Percentiles rank a stretch among this genome's conserved stretches.
Conservation (phyloP, 1,140 invertebrate species). For the Dolichoris vasculosae region DNA sequence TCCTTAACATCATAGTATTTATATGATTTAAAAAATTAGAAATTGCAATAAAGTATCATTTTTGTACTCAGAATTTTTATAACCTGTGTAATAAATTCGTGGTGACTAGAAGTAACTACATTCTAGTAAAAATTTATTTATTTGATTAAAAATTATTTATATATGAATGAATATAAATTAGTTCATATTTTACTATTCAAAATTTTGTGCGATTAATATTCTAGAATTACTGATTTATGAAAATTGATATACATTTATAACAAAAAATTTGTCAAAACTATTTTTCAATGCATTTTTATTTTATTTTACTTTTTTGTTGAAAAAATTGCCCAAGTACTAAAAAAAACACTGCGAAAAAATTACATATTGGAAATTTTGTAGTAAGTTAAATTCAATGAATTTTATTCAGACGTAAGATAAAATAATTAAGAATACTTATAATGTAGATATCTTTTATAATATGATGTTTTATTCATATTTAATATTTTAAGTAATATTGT, state of each 20-base stretch:
- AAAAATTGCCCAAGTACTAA: no score
- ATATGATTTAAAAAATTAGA: neutral
- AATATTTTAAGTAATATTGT: neutral
- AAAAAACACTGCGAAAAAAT: neutral
- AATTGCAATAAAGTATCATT: neutral
- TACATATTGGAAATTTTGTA: neutral
- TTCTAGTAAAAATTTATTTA: neutral
- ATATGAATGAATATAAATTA: neutral
- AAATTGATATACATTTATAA: conserved; percentile 6
- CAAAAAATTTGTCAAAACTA: neutral
- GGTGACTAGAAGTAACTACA: no score
- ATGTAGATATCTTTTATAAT: neutral
- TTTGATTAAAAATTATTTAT: neutral
- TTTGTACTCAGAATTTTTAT: neutral
- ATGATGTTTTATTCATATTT: neutral
- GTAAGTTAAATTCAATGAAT: neutral
- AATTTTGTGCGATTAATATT: neutral
- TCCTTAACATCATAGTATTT: neutral
- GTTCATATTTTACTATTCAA: conserved; percentile 23
- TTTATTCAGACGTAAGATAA: neutral
- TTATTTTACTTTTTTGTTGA: neutral
- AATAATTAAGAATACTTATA: neutral
- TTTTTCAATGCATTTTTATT: neutral
- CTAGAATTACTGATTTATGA: conserved; percentile 16
- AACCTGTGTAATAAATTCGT: neutral